Conservation (phyloP, 2,888 invertebrate species). For the Drosophila nigricruria region DNA sequence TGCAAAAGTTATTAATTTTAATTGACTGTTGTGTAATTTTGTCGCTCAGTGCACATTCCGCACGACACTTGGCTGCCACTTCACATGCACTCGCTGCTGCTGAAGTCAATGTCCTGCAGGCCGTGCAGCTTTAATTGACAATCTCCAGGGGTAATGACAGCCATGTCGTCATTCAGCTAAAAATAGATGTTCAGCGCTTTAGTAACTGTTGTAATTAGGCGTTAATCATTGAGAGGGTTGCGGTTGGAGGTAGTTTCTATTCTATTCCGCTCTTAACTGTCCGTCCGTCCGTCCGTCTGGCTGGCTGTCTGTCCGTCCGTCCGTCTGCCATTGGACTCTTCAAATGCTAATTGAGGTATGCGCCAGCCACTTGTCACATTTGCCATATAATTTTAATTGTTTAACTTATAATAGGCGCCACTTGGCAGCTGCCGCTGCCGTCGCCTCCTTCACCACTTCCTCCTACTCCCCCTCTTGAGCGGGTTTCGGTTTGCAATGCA, state of each 20-base stretch:
- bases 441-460: neutral
- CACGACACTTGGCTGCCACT: conserved; percentile 60
- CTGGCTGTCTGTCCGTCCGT: neutral
- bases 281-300: neutral
- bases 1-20: conserved; percentile 82
- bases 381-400: conserved; percentile 76
- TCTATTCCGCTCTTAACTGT: conserved; percentile 28
- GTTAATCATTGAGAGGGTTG: conserved; percentile 38
- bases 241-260: conserved; percentile 1
- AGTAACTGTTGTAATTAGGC: conserved; percentile 68
- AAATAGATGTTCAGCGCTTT: conserved; percentile 64
- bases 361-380: conserved; percentile 76
- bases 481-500: conserved; percentile 41
- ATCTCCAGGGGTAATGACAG: conserved; percentile 57
- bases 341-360: conserved; percentile 77
- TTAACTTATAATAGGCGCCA: conserved; percentile 75
- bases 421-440: conserved; percentile 12
- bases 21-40: conserved; percentile 81
- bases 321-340: conserved; percentile 32
- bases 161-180: conserved; percentile 71
- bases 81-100: conserved; percentile 38
- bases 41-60: conserved; percentile 63
- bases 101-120: conserved; percentile 74
- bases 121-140: conserved; percentile 76
- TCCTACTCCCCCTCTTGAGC: neutral